Evolutionary conservation across 1,140 invertebrate genomes (phyloP).

Genomic region (Anastrepha ludens): DNA sequence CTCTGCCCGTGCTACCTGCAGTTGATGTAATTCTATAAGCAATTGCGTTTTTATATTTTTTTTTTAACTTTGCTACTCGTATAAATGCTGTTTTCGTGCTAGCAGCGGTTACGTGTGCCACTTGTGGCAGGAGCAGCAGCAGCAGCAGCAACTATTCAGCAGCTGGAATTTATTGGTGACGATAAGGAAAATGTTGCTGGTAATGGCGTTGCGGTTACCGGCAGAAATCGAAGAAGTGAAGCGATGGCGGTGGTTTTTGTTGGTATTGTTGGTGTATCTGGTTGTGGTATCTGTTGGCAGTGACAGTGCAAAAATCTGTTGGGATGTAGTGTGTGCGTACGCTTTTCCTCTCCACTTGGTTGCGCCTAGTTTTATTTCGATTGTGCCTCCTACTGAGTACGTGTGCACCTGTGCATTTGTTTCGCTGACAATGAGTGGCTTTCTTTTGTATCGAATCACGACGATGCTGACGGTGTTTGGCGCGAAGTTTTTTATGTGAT

Average conservation of each 20-base stretch:
- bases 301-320: conserved; percentile 7
- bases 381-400: conserved; percentile 8
- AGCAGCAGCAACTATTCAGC: not conserved
- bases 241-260: not conserved
- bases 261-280: not conserved
- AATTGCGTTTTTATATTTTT: not conserved
- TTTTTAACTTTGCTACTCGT: conserved; percentile 7
- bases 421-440: not conserved
- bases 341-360: not conserved
- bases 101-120: conserved; percentile 38
- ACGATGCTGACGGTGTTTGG: conserved; percentile 6
- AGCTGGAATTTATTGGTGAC: conserved; percentile 36
- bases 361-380: not conserved
- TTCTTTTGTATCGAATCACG: conserved; percentile 50
- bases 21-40: not conserved
- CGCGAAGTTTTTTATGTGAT: not conserved
- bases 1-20: not conserved
- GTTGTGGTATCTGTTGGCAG: conserved; percentile 2
- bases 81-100: not conserved
- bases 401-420: conserved; percentile 1
- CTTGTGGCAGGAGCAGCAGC: conserved; percentile 17
- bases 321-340: conserved; percentile 7
- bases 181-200: conserved; percentile 40
- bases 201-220: not conserved
- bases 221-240: conserved; percentile 3